Conservation (phyloP, 2,113 vertebrate species). For the Lucifuga dentata region DNA sequence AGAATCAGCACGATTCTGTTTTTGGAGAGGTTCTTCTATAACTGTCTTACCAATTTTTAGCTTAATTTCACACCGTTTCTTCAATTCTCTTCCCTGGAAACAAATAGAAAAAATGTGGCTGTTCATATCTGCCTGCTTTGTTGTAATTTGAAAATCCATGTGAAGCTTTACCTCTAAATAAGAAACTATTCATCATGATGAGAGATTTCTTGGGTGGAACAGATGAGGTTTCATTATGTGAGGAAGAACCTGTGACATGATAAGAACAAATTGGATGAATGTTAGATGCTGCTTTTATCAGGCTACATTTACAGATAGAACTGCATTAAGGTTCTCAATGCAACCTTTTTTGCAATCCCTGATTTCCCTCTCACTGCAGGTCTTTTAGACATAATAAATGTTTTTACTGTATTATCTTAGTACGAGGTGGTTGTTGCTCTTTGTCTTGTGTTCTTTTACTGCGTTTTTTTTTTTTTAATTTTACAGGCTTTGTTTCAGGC, state of each 20-base stretch:
- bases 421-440: no score
- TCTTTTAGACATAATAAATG: not conserved
- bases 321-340: not conserved
- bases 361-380: no score
- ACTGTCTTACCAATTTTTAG: conserved; percentile 12
- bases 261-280: conserved; percentile 1
- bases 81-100: not conserved
- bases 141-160: conserved; percentile 3
- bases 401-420: no score
- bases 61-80: conserved; percentile 1
- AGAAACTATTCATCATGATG: not conserved
- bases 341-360: not conserved
- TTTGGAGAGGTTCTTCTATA: conserved; percentile 34
- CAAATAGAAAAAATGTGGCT: conserved; percentile 13
- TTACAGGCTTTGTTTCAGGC: not conserved
- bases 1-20: conserved; percentile 60
- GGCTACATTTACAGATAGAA: no score
- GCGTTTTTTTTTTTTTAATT: no score
- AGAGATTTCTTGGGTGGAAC: conserved; percentile 11
- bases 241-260: not conserved
- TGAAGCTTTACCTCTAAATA: not conserved
- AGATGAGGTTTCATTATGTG: not conserved
- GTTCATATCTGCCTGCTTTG: conserved; percentile 9
- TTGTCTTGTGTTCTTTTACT: no score
- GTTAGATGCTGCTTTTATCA: no score